Base-by-base conservation (phyloP, 2,888 invertebrate species). In the Drosophila fungiperda region DNA sequence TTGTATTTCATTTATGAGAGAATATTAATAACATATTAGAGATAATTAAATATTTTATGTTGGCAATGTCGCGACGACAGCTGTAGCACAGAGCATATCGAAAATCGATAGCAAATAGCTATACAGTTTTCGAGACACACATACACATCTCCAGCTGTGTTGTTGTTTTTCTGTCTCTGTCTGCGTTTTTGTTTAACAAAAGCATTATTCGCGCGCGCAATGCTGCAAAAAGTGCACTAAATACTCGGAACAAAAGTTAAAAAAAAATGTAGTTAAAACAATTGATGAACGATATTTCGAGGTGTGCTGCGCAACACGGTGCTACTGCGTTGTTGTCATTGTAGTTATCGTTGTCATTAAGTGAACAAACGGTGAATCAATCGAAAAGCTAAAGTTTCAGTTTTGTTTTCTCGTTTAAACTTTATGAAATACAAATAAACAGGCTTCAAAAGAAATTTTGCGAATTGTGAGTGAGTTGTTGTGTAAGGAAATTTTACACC, bases 151-250 rank as follows among this genome's bases (percentile, higher is more conserved):
- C 70, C 76, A 82, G 78, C 80, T 72, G 80, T 88, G 84, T 85
- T 85, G 85, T 85, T 85, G 84, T 88, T 84, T 68, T 50, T 73
- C 76, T 69, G 54, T 88, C 84, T 80, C 83, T 85, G 75, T 85
- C 87, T 75, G 61, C 69, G 68, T 65, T 77, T 78, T 78, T 80
- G 76, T 80, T 76, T 60, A 80, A 78, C 89, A 89, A 85, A 85
- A 85, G 89, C 87, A 65, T 83, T 79, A 78, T 74, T 82, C 78
- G 88, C 87, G 85, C 84, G 84, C 89, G 89, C 57, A 84, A 89
- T 81, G 89, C 75, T 54, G 35, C 32, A 66, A 72, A 76, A 66
- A 76, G 57, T 83, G 79, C 77, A 83, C 52, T 49, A 64, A 81
- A 71, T 67, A 53, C 42, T 55, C 45, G 57, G 50, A 55, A 58